phyloP scores from a whole-genome alignment of 2,888 invertebrate genomes.

The Gordius sp. region DNA sequence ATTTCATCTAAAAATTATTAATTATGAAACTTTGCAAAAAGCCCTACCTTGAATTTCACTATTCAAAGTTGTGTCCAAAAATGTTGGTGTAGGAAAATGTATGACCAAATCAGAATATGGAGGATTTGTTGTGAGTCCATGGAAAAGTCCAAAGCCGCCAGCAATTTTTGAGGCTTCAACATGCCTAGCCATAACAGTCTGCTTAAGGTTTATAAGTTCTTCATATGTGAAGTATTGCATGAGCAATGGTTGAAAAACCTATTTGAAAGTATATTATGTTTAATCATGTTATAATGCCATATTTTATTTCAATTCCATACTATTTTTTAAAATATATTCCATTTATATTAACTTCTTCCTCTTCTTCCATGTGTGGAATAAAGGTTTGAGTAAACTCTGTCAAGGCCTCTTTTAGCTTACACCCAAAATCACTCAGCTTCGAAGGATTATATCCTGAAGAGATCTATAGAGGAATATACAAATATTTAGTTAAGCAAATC shows the following conservation, averaged over 20 bases:
- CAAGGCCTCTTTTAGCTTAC: not conserved
- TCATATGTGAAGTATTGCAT: conserved; percentile 13
- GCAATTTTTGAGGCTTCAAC: too few relatives aligned
- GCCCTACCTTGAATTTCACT: too few relatives aligned
- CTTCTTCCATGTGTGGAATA: conserved; percentile 16
- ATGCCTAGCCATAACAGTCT: conserved; percentile 5
- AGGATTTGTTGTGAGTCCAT: too few relatives aligned
- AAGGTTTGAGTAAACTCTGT: conserved; percentile 2
- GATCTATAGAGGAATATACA: not conserved
- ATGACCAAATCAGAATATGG: too few relatives aligned
- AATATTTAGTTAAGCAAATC: not conserved
- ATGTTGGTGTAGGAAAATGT: too few relatives aligned
- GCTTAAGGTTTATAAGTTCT: not conserved
- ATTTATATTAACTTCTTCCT: conserved; percentile 7
- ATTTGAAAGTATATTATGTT: not conserved
- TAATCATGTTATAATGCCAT: not conserved
- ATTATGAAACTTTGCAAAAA: too few relatives aligned
- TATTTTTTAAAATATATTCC: not conserved
- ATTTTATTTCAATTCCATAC: not conserved
- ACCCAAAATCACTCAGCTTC: not conserved
- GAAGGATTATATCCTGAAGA: not conserved
- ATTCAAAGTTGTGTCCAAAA: too few relatives aligned
- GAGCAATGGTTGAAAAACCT: conserved; percentile 6
- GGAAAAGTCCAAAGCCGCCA: too few relatives aligned
- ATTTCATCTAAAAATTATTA: too few relatives aligned